Evolutionary conservation across 2,797 vertebrate species (phyloP), one percentile per base, ranked within the genome.

Genomic region (Buphagus erythrorhynchus): DNA sequence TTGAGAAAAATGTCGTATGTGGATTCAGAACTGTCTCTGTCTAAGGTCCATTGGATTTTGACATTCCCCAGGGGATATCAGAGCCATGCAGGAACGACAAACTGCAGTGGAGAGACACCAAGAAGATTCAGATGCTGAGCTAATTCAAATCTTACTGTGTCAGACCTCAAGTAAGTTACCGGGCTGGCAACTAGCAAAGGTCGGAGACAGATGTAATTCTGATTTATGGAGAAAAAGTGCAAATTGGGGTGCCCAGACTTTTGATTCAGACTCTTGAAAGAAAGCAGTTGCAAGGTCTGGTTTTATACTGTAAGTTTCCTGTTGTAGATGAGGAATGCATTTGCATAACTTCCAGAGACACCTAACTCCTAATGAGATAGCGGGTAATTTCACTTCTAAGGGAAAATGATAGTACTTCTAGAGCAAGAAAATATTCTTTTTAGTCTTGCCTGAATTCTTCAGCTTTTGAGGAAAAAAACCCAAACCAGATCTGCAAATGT

Each of bases 11-110:
- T 19, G 29, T 71, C 19, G 13, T 17, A 20, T 35, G 28, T 21
- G 24, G 16, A 67, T 73, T 59, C 16, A 24, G 42, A 25, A 73
- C 66, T 77, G 40, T 54, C 43, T 69, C 42, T 90, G n/a, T 62
- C 51, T 63, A 61, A 87, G 78, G 65, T 83, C 82, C 61, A 29
- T 24, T 90, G 42, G 57, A 79, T 95, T 91, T 65, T 80, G 65
- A 73, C 72, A 49, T 74, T 93, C n/a, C 79, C 69, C 3, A 0
- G 36, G 29, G 48, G 15, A 82, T 43, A 79, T 58, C 40, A 89
- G 33, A 87, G 48, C 36, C 74, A 40, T 85, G 10, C 19, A 59
- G 52, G 69, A 90, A 38, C 65, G 45, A 61, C n/a, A 89, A 95
- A 85, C n/a, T 67, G 29, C 71, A 89, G 15, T 7, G 2, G 19